Evolutionary conservation across 2,113 vertebrate genomes (phyloP).

Genomic region (Bos javanicus): DNA sequence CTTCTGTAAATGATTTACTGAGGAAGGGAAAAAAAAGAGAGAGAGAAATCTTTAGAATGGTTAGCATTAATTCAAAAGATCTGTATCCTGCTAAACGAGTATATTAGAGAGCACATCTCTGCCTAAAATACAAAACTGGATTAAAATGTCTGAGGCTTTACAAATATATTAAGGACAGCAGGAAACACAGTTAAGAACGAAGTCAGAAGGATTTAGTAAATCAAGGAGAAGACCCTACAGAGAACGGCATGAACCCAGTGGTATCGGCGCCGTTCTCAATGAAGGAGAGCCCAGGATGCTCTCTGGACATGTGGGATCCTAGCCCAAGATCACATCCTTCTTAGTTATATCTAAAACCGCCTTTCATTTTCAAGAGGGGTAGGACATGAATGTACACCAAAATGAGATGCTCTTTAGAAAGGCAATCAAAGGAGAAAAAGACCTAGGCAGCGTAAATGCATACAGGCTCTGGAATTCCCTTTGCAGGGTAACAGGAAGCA

Average conservation of each 20-base stretch:
- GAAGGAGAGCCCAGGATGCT: not conserved
- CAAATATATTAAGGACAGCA: not conserved
- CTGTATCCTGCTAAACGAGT: not conserved
- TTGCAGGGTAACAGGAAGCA: constrained; percentile 41
- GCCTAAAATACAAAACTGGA: not conserved
- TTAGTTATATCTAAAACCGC: not conserved
- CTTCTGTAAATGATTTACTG: constrained; percentile 8
- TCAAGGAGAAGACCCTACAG: not conserved
- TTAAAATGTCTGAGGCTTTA: not conserved
- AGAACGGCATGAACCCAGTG: not conserved
- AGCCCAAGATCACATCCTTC: not conserved
- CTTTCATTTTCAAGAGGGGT: not conserved
- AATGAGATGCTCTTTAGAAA: not conserved
- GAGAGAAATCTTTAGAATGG: not conserved
- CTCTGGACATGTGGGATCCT: not conserved
- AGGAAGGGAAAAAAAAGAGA: not conserved
- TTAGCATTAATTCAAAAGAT: not conserved
- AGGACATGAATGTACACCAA: not conserved
- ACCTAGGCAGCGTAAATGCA: not conserved
- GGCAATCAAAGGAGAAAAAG: not conserved
- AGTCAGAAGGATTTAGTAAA: not conserved
- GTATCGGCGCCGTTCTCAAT: not conserved
- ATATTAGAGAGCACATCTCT: not conserved
- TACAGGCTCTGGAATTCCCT: constrained; percentile 44
- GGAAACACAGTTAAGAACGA: not conserved